Conservation (phyloP, 1,140 invertebrate species). For the Cepaea nemoralis region DNA sequence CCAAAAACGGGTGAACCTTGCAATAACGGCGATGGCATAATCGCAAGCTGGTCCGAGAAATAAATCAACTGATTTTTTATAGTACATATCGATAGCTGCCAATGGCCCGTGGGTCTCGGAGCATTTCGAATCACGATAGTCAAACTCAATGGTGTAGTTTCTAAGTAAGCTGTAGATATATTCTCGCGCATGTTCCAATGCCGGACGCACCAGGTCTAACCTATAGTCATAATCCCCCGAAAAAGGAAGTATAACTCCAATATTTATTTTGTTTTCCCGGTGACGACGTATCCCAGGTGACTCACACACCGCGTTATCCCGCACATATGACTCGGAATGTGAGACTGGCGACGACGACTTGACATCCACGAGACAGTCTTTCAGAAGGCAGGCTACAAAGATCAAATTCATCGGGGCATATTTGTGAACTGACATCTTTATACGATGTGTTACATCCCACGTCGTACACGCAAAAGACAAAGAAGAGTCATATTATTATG, state of each 20-base stretch:
- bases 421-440: no score
- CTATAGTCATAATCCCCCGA: slow-evolving; percentile 45
- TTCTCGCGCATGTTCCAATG: slow-evolving; percentile 58
- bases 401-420: no score
- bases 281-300: not conserved
- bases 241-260: slow-evolving; percentile 51
- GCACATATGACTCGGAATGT: not conserved
- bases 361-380: no score
- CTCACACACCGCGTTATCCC: not conserved
- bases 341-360: not conserved
- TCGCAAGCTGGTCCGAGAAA: slow-evolving; percentile 92
- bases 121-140: no score
- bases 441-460: no score
- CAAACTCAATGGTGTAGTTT: slow-evolving; percentile 47
- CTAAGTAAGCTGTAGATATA: slow-evolving; percentile 45
- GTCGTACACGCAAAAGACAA: no score
- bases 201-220: slow-evolving; percentile 53
- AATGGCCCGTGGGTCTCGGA: no score
- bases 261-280: not conserved
- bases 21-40: slow-evolving; percentile 91
- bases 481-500: no score
- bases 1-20: slow-evolving; percentile 88
- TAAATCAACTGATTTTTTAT: slow-evolving; percentile 76
- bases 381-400: no score
- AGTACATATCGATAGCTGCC: slow-evolving; percentile 64